These are phyloP conservation scores for Aix galericulata DNA, from an alignment of 2,113 vertebrate species.

Conservation along the genomic window DNA sequence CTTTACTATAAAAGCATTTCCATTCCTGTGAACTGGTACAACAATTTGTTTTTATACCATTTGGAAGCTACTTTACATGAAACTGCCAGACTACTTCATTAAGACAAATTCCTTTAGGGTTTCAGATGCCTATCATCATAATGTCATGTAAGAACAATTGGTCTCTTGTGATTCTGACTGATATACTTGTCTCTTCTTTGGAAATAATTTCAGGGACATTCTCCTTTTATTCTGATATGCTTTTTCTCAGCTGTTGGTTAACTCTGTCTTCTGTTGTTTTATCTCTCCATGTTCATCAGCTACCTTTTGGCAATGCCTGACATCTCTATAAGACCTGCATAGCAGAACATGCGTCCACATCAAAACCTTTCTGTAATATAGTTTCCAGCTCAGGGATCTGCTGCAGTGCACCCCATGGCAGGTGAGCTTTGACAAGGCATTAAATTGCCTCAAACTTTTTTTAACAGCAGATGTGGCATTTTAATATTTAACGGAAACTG, in stretches of 20 bases:
- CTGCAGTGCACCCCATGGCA: neutral
- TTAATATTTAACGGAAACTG: conserved; percentile 57
- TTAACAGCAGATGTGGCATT: conserved; percentile 13
- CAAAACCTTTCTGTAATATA: neutral
- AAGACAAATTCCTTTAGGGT: neutral
- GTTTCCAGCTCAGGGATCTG: neutral
- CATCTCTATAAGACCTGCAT: neutral
- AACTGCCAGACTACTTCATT: neutral
- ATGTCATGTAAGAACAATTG: conserved; percentile 4
- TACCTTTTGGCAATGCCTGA: neutral
- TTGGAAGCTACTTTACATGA: neutral
- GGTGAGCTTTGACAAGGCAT: neutral
- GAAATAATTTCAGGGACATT: neutral
- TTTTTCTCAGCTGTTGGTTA: neutral
- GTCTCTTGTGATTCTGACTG: neutral
- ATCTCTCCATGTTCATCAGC: neutral
- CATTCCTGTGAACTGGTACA: neutral
- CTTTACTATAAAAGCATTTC: neutral
- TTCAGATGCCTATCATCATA: neutral
- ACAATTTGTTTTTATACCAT: neutral
- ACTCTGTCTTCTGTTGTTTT: neutral
- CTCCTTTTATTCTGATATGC: neutral
- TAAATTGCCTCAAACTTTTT: conserved; percentile 8
- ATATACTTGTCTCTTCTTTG: neutral
- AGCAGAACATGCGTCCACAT: neutral